phyloP scores from a whole-genome alignment of 2,113 vertebrate genomes.

The Panurus biarmicus region DNA sequence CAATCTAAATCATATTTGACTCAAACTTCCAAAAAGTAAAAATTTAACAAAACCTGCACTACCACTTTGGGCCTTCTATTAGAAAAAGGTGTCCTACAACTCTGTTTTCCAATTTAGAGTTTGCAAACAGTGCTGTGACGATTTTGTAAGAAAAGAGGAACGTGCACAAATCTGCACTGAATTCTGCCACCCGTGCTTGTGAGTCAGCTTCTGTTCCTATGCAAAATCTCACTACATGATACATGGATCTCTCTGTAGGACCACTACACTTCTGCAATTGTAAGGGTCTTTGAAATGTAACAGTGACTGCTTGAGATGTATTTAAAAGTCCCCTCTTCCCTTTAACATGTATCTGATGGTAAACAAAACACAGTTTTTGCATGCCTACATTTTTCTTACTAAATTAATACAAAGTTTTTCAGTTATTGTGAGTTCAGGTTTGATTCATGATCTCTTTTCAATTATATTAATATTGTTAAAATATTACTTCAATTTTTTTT shows the following conservation, averaged over 20 bases:
- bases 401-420: background rate
- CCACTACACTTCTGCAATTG: background rate
- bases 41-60: background rate
- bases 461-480: background rate
- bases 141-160: background rate
- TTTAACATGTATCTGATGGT: background rate
- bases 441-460: background rate
- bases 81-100: background rate
- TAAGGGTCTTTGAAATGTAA: background rate
- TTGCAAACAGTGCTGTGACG: background rate
- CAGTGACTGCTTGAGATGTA: background rate
- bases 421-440: background rate
- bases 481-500: background rate
- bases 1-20: background rate
- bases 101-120: background rate
- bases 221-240: background rate
- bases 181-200: background rate
- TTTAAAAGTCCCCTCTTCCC: background rate
- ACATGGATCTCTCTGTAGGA: background rate
- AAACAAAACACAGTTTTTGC: background rate
- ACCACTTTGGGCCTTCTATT: fast-evolving
- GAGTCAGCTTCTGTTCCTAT: background rate
- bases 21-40: background rate
- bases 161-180: fast-evolving
- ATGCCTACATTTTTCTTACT: background rate